Evolutionary conservation across 2,113 vertebrate genomes (phyloP), one percentile per base, ranked within the genome.

Genomic region (Canis aureus): DNA sequence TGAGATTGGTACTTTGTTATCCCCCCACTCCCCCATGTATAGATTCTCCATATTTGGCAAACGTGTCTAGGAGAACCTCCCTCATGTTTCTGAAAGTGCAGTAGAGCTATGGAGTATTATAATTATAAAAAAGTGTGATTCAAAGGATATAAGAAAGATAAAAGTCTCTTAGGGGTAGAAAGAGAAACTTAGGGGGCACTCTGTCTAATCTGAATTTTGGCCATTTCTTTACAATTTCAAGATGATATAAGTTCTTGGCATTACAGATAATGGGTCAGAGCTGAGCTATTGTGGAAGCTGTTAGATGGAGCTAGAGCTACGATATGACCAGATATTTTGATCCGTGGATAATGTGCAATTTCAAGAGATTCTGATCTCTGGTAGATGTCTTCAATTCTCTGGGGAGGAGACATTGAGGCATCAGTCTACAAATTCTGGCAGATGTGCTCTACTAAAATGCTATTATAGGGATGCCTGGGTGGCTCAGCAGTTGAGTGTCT

Each of bases 391-490:
- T 92, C 94, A 94, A 85, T 97, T 80, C 55, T 94, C 89, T 85
- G 49, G 94, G 91, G 81, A 97, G 29, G 38, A 96, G 87, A 94
- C 49, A 73, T 10, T 66, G 80, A 94, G 53, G 59, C 57, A 91
- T 86, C 89, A 91, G 76, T 86, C 29, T 94, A 95, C 94, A 96
- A 79, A 96, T 94, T 83, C 81, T 85, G 95, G 91, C 87, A 84
- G 93, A 95, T 81, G 80, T 81, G 57, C 49, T 80, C 9, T 91
- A n/a, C 73, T 74, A 71, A 88, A 95, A 95, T 94, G 71, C 71
- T 53, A 64, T 92, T 16, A 53, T 90, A 84, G 87, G 43, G 43
- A 43, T 43, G 43, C 6, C 43, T 43, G 43, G 43, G 43, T 43
- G 43, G 43, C 43, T 43, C 43, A 43, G 43, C 6, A 43, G 43